Base-by-base conservation (phyloP, 2,797 vertebrate genomes). In the Melanotaenia boesemani region DNA sequence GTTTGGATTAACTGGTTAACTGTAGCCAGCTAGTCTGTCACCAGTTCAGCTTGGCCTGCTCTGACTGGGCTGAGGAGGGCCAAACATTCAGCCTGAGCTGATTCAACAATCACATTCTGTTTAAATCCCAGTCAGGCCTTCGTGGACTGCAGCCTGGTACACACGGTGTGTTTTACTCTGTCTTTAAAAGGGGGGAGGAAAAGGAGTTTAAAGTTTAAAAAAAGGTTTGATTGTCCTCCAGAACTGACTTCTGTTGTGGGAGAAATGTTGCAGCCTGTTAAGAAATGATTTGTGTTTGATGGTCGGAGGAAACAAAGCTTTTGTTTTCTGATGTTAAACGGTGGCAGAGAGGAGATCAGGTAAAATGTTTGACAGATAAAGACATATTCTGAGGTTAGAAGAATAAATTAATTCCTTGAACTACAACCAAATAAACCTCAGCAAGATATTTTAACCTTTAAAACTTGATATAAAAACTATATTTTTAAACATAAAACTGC, bases 91-190 rank as follows among this genome's bases (percentile, higher is more conserved):
- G 86, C 74, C 76, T 82, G 6, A 69, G 76, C 76, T 71, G 20
- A 81, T 82, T 80, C 71, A 88, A 88, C 88, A 86, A 86, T 87
- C 80, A 56, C 86, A 88, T 86, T 90, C 85, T 86, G 77, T 90
- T 92, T 65, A 81, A 82, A 90, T 84, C 89, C 89, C 76, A 87
- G 85, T 89, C 89, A 88, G 84, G 85, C 79, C 62, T 61, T 60
- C 72, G 71, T 54, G 78, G 72, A 69, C 82, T 71, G 73, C 81
- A 70, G 85, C 58, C 69, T 79, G 74, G 83, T 79, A 82, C 36
- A 26, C 52, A 28, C 50, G 54, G 41, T 50, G 72, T 67, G 76
- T 81, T 77, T 76, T 57, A 72, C 61, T 54, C 34, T 0, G 26
- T 69, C 73, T 87, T 84, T 79, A 84, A 89, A 89, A 81, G 24